phyloP scores from a whole-genome alignment of 1,140 invertebrate genomes.

The Macrobrachium nipponense region DNA sequence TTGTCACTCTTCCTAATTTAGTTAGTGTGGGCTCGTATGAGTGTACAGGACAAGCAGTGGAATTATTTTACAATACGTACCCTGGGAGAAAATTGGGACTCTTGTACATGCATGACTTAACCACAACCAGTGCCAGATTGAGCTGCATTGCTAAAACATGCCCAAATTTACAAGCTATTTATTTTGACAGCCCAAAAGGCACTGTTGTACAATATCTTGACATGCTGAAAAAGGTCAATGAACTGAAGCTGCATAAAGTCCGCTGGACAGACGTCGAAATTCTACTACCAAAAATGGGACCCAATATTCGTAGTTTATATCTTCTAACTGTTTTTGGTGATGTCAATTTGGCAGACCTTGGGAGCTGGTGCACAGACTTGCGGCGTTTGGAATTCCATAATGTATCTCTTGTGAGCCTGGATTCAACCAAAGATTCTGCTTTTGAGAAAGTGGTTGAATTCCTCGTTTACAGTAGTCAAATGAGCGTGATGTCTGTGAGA shows the following conservation, averaged over 20 bases:
- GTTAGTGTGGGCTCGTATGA: constrained; percentile 49
- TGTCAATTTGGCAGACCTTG: constrained; percentile 32
- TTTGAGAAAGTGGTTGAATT: constrained; percentile 29
- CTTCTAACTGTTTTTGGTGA: constrained; percentile 42
- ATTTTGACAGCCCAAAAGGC: constrained; percentile 46
- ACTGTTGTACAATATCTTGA: constrained; percentile 37
- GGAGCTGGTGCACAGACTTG: constrained; percentile 31
- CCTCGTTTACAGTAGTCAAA: constrained; percentile 29
- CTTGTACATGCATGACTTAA: constrained; percentile 31
- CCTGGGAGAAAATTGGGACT: constrained; percentile 28
- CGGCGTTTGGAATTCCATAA: constrained; percentile 39
- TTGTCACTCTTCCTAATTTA: constrained; percentile 31
- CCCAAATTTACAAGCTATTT: constrained; percentile 32
- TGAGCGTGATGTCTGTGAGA: constrained; percentile 27
- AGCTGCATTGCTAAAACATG: constrained; percentile 9
- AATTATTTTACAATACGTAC: not conserved
- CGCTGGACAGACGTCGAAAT: constrained; percentile 40
- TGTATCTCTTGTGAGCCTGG: constrained; percentile 1
- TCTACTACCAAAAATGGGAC: constrained; percentile 31
- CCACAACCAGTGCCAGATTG: constrained; percentile 1
- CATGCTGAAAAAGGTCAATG: constrained; percentile 30
- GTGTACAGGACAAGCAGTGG: constrained; percentile 35
- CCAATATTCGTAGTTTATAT: constrained; percentile 41
- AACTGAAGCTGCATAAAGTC: constrained; percentile 48
- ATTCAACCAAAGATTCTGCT: not conserved